These are phyloP conservation scores for Harpagifer antarcticus DNA, from an alignment of 2,797 vertebrate genomes.

Conservation along the genomic window DNA sequence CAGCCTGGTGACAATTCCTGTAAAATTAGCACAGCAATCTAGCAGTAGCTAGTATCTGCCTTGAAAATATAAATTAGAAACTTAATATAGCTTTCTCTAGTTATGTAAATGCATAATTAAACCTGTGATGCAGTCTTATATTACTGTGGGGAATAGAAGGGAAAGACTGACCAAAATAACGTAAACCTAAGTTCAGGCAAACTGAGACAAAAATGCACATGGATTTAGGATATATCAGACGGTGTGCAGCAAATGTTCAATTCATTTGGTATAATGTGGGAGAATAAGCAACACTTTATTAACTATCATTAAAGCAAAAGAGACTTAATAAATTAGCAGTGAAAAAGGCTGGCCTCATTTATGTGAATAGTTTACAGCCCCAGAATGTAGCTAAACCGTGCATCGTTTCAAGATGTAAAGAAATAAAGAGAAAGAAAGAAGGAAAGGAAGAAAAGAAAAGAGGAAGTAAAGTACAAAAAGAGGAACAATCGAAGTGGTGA, in stretches of 20 bases:
- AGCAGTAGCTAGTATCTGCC: too few species aligned
- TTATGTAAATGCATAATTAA: background rate
- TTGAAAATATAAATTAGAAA: too few species aligned
- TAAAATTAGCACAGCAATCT: background rate
- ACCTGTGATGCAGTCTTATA: background rate
- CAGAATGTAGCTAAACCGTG: background rate
- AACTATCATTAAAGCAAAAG: background rate
- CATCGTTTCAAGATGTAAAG: constrained; percentile 3
- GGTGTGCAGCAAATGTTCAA: background rate
- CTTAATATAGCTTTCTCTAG: background rate
- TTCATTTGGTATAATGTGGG: background rate
- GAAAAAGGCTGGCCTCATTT: constrained; percentile 8
- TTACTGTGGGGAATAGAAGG: too few species aligned
- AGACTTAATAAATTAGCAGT: background rate
- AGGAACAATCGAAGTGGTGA: too few species aligned
- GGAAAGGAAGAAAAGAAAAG: too few species aligned
- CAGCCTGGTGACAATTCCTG: background rate
- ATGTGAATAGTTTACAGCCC: constrained; percentile 18
- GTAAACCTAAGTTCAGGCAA: background rate
- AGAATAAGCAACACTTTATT: background rate
- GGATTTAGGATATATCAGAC: too few species aligned
- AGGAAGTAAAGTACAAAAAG: too few species aligned
- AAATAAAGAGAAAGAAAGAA: too few species aligned
- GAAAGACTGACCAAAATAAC: background rate
- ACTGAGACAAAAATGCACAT: background rate